phyloP scores from a whole-genome alignment of 2,113 vertebrate genomes.

The Anolis sagrei region DNA sequence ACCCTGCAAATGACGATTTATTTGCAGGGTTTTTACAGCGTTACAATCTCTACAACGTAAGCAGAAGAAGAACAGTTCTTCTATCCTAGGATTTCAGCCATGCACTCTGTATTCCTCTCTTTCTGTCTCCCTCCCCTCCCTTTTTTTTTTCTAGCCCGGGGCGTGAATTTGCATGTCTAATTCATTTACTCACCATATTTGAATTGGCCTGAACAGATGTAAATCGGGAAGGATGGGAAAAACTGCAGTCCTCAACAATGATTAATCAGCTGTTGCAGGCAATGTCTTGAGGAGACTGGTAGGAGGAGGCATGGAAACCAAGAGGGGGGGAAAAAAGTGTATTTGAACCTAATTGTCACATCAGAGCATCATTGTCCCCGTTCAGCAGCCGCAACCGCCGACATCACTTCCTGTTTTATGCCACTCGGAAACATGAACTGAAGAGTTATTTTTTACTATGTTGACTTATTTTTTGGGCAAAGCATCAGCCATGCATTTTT shows the following conservation, averaged over 20 bases:
- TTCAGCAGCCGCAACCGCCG: slow-evolving; percentile 72
- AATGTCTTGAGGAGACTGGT: slow-evolving; percentile 89
- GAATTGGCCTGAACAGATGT: slow-evolving; percentile 88
- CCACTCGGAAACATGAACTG: slow-evolving; percentile 83
- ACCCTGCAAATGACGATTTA: slow-evolving; percentile 84
- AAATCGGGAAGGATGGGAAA: slow-evolving; percentile 88
- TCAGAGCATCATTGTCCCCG: slow-evolving; percentile 87
- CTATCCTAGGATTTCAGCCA: slow-evolving; percentile 89
- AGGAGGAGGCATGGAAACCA: slow-evolving; percentile 89
- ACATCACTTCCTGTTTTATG: slow-evolving; percentile 86
- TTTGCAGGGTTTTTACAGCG: slow-evolving; percentile 87
- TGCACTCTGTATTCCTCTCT: slow-evolving; percentile 71
- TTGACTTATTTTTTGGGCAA: slow-evolving; percentile 90
- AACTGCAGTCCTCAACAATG: slow-evolving; percentile 88
- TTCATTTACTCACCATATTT: slow-evolving; percentile 83
- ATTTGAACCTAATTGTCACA: slow-evolving; percentile 87
- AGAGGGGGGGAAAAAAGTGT: slow-evolving; percentile 81
- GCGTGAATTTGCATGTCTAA: slow-evolving; percentile 77
- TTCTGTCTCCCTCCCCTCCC: slow-evolving; percentile 56
- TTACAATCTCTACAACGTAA: slow-evolving; percentile 79
- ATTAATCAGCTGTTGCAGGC: slow-evolving; percentile 91
- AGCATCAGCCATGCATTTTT: slow-evolving; percentile 83
- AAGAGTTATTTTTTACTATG: slow-evolving; percentile 88
- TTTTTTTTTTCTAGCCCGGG: slow-evolving; percentile 73
- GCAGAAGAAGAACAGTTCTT: slow-evolving; percentile 86